Conservation (phyloP, 2,113 vertebrate genomes). For the Solea solea region DNA sequence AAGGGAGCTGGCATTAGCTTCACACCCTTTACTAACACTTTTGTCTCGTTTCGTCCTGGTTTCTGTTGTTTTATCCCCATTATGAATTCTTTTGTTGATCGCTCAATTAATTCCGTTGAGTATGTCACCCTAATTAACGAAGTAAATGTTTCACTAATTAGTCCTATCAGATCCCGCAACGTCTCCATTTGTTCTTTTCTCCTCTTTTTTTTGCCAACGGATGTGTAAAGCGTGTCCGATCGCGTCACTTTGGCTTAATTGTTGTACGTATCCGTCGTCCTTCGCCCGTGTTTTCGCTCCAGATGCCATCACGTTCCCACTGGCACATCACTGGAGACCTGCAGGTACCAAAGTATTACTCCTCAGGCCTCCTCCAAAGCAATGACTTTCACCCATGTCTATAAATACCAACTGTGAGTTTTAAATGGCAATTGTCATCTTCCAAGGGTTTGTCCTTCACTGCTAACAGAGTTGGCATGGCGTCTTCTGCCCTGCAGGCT, state of each 20-base stretch:
- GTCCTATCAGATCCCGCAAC: constrained; percentile 52
- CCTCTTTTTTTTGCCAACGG: constrained; percentile 68
- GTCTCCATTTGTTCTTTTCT: constrained; percentile 66
- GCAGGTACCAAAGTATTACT: constrained; percentile 81
- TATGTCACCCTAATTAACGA: constrained; percentile 72
- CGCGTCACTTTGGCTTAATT: constrained; percentile 41
- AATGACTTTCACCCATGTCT: constrained; percentile 47
- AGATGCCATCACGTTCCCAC: constrained; percentile 74
- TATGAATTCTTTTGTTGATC: constrained; percentile 55
- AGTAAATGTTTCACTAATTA: constrained; percentile 78
- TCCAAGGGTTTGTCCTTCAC: constrained; percentile 59
- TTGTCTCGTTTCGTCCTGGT: constrained; percentile 65
- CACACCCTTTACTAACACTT: constrained; percentile 61
- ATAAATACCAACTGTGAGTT: constrained; percentile 43
- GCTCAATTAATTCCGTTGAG: constrained; percentile 55
- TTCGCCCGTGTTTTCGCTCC: constrained; percentile 62
- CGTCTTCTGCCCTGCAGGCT: constrained; percentile 76
- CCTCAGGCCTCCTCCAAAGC: constrained; percentile 56
- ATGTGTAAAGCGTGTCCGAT: constrained; percentile 53
- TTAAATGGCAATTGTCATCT: constrained; percentile 39
- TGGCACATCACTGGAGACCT: constrained; percentile 80
- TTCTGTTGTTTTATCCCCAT: constrained; percentile 53
- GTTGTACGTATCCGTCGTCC: constrained; percentile 48
- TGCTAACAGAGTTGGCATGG: constrained; percentile 75
- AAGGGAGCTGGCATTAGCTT: constrained; percentile 70